Evolutionary conservation across 2,888 invertebrate species (phyloP).

Genomic region (Phania funesta): DNA sequence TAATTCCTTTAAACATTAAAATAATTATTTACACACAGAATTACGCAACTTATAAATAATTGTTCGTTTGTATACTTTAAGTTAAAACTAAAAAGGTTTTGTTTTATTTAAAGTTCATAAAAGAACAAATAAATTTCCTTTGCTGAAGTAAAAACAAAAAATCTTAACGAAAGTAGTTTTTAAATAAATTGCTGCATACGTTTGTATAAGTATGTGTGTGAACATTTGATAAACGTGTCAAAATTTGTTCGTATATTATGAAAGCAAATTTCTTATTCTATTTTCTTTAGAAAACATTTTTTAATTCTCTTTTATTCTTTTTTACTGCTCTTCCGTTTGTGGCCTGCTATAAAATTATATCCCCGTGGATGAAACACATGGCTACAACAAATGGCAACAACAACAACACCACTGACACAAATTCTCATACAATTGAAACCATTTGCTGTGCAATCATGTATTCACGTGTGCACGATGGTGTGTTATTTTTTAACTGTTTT

Average conservation of each 20-base stretch:
- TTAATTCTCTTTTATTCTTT: not conserved
- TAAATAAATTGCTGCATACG: conserved; percentile 2
- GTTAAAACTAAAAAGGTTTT: too few relatives aligned
- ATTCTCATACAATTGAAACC: conserved; percentile 6
- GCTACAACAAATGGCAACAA: conserved; percentile 14
- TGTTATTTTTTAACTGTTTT: conserved; percentile 4
- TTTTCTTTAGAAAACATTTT: conserved; percentile 7
- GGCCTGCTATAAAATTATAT: conserved; percentile 45
- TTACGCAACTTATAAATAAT: too few relatives aligned
- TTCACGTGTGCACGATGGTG: not conserved
- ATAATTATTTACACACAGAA: too few relatives aligned
- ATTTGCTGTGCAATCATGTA: conserved; percentile 9
- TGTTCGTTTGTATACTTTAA: too few relatives aligned
- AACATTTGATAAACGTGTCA: conserved; percentile 7
- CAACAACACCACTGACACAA: conserved; percentile 21
- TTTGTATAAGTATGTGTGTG: too few relatives aligned
- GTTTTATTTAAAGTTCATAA: too few relatives aligned
- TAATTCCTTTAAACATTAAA: too few relatives aligned
- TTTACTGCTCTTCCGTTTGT: not conserved
- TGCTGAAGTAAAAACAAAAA: too few relatives aligned
- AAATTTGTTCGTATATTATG: conserved; percentile 22
- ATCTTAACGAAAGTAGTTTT: too few relatives aligned
- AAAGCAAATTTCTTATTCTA: conserved; percentile 31
- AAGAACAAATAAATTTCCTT: too few relatives aligned
- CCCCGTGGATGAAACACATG: conserved; percentile 31